These are phyloP conservation scores for Melipona quadrifasciata DNA, from an alignment of 1,140 invertebrate genomes.

Conservation along the genomic window DNA sequence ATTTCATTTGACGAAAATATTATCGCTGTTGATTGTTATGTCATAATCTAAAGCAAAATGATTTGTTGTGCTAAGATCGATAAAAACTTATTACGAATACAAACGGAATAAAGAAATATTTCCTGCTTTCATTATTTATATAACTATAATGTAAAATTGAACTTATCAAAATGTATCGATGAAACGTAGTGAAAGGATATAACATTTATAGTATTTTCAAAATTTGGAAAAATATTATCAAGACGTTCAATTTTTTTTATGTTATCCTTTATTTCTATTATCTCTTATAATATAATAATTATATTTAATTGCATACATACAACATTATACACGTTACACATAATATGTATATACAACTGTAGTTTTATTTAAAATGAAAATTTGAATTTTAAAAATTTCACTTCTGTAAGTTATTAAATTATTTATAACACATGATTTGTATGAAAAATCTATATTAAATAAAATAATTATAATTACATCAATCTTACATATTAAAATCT, in stretches of 20 bases:
- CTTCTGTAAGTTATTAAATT: too few relatives aligned
- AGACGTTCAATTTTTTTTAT: not conserved
- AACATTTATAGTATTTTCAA: not conserved
- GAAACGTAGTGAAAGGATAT: not conserved
- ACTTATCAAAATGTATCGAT: not conserved
- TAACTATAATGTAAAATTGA: not conserved
- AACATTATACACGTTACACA: too few relatives aligned
- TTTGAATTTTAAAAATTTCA: too few relatives aligned
- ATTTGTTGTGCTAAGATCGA: not conserved
- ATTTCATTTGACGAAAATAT: not conserved
- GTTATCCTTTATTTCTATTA: too few relatives aligned
- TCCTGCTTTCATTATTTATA: conserved; percentile 16
- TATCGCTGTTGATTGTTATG: not conserved
- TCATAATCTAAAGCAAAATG: not conserved
- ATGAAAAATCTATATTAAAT: too few relatives aligned
- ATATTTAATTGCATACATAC: not conserved
- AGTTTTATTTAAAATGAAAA: too few relatives aligned
- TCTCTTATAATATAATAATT: not conserved
- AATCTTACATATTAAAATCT: too few relatives aligned
- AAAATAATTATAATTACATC: too few relatives aligned
- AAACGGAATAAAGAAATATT: conserved; percentile 11
- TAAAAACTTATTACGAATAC: not conserved
- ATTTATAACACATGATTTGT: too few relatives aligned
- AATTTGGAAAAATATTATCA: not conserved
- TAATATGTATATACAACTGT: too few relatives aligned